Percentiles rank a stretch among this genome's conserved stretches.
Evolutionary conservation across 2,888 invertebrate species (phyloP).

Genomic region (Alloplasta piceator): DNA sequence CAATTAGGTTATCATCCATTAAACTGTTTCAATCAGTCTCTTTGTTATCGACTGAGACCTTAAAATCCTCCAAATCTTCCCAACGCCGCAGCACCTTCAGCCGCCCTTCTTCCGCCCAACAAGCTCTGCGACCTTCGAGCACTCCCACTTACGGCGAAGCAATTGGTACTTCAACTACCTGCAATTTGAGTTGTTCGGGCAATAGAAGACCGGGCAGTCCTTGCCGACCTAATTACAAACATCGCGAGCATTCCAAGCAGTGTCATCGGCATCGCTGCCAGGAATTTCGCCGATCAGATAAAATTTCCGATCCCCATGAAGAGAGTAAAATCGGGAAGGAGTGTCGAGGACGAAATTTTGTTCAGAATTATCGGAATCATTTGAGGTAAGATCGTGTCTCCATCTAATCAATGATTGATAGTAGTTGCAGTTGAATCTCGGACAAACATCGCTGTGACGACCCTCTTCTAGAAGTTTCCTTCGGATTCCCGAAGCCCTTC

Average conservation of each 20-base stretch:
- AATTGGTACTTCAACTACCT: conserved; percentile 12
- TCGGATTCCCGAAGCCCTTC: background rate
- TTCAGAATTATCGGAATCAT: conserved; percentile 40
- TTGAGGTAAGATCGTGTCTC: conserved; percentile 60
- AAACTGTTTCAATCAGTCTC: no score
- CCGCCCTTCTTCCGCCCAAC: conserved; percentile 49
- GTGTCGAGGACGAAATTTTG: conserved; percentile 42
- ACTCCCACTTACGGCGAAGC: conserved; percentile 55
- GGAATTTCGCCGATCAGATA: conserved; percentile 28
- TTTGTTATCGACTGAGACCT: no score
- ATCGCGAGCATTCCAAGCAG: conserved; percentile 35
- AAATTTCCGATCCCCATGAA: conserved; percentile 17
- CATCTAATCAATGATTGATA: conserved; percentile 8
- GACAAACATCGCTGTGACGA: background rate
- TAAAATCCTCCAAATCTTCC: background rate
- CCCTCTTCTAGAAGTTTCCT: background rate
- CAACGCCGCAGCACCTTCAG: conserved; percentile 59
- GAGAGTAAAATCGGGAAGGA: conserved; percentile 31
- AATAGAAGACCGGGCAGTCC: conserved; percentile 56
- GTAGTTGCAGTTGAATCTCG: background rate
- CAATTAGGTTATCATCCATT: no score
- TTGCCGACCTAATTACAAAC: conserved; percentile 39
- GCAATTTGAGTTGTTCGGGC: conserved; percentile 29
- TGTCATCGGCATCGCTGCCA: conserved; percentile 49
- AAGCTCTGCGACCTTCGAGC: conserved; percentile 53